A percentile compares a stretch with the other conserved stretches of the same genome.
Evolutionary conservation across 2,888 invertebrate species (phyloP).

Genomic region (Oligia strigilis): DNA sequence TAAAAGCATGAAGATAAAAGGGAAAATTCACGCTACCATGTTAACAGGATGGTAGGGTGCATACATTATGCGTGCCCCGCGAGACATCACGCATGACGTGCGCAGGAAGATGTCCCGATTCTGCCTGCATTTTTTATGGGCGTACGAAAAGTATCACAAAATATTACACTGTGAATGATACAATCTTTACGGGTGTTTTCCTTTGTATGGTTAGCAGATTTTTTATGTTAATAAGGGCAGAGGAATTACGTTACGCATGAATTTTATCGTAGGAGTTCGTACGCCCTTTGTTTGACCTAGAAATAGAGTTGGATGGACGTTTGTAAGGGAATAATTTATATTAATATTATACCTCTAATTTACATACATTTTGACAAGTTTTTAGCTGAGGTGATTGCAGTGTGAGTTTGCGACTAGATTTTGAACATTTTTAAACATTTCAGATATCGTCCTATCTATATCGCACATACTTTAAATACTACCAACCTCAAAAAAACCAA

Average conservation of each 20-base stretch:
- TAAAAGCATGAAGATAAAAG: slow-evolving; percentile 37
- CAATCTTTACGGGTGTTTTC: slow-evolving; percentile 57
- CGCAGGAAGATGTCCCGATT: slow-evolving; percentile 64
- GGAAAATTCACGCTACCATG: slow-evolving; percentile 58
- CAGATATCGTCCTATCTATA: neutral
- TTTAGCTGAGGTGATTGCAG: no score
- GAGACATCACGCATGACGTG: slow-evolving; percentile 67
- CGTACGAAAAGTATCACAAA: slow-evolving; percentile 52
- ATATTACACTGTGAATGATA: slow-evolving; percentile 47
- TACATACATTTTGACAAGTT: no score
- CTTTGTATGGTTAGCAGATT: slow-evolving; percentile 39
- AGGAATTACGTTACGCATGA: slow-evolving; percentile 17
- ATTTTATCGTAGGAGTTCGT: slow-evolving; percentile 4
- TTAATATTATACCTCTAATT: no score
- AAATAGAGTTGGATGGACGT: neutral
- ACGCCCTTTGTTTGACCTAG: slow-evolving; percentile 28
- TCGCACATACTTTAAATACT: neutral
- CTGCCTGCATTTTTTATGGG: slow-evolving; percentile 52
- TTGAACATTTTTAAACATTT: neutral
- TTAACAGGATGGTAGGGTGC: slow-evolving; percentile 77
- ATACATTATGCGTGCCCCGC: slow-evolving; percentile 70
- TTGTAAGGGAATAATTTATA: neutral
- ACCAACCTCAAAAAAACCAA: neutral
- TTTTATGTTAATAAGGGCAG: slow-evolving; percentile 13
- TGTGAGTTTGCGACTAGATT: neutral